Conservation (phyloP, 2,888 invertebrate species). For the Blera fallax region DNA sequence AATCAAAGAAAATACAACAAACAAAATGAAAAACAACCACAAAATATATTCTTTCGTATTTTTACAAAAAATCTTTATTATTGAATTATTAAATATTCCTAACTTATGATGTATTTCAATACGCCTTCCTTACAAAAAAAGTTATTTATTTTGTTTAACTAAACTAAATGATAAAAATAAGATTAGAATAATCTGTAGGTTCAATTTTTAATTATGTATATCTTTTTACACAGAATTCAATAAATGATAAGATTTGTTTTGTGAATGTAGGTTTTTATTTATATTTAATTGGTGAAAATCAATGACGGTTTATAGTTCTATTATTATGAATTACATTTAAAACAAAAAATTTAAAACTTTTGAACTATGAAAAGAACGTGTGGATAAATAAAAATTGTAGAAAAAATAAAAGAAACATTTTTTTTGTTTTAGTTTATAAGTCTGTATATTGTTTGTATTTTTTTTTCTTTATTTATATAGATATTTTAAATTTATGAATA, state of each 20-base stretch:
- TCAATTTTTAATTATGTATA: constrained; percentile 47
- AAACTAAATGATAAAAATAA: constrained; percentile 51
- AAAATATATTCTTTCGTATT: constrained; percentile 61
- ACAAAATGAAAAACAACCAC: constrained; percentile 5
- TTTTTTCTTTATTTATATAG: constrained; percentile 61
- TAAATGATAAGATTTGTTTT: constrained; percentile 25
- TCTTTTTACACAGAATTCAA: constrained; percentile 58
- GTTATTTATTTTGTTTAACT: constrained; percentile 41
- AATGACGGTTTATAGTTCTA: background rate
- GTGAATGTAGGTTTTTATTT: background rate
- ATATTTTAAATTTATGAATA: constrained; percentile 66
- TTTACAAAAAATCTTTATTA: constrained; percentile 71
- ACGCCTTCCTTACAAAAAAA: constrained; percentile 57
- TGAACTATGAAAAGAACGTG: background rate
- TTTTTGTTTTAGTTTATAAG: constrained; percentile 74
- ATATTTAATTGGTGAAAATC: background rate
- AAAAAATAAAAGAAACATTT: constrained; percentile 40
- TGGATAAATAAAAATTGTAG: constrained; percentile 50
- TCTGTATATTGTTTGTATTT: constrained; percentile 73
- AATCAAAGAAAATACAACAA: background rate
- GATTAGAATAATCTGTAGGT: constrained; percentile 11
- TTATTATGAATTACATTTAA: background rate
- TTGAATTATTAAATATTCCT: constrained; percentile 66
- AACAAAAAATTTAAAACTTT: background rate
- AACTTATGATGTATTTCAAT: constrained; percentile 62